Base-by-base conservation (phyloP, 2,113 vertebrate species). In the Solea senegalensis region DNA sequence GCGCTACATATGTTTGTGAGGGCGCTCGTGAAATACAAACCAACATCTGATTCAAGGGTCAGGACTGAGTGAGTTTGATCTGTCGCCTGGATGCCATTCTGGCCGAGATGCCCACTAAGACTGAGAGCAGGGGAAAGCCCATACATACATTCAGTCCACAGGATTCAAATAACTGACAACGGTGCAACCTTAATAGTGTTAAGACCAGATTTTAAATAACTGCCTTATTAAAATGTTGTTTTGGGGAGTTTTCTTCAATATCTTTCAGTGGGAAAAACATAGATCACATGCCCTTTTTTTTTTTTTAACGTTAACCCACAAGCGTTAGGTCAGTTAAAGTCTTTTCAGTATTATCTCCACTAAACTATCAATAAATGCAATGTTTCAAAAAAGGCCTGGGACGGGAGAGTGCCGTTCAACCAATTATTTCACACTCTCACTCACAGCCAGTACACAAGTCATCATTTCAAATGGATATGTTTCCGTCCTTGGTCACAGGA, bases 1-100 rank as follows among this genome's bases (percentile, higher is more conserved):
- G 51, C 58, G 58, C 62, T 48, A 75, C 71, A 82, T 76, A 70
- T 82, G 84, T 84, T 80, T 78, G 57, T 59, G 55, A 62, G 63
- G 14, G 62, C 8, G 60, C 43, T 54, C 56, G 58, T 48, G 61
- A 72, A 81, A 79, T 1, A 10, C 52, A 65, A 51, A 9, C 52
- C 53, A 45, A 27, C 51, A 16, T 71, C 55, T 62, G 72, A 79
- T 63, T 63, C 49, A 21, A 64, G 50, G 51, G 56, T 4, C n/a
- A 72, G 21, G 41, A 57, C 66, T 58, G 75, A 74, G 63, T 9
- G 72, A 59, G 61, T 41, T 40, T 46, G 63, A 75, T 62, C 28
- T 15, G 46, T 52, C 16, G 65, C 64, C 26, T 6, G 43, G 69
- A 56, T 76, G 74, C 65, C 26, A 43, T 26, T 71, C 54, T 78